phyloP scores from a whole-genome alignment of 2,797 vertebrate species.

The Urophycis tenuis region DNA sequence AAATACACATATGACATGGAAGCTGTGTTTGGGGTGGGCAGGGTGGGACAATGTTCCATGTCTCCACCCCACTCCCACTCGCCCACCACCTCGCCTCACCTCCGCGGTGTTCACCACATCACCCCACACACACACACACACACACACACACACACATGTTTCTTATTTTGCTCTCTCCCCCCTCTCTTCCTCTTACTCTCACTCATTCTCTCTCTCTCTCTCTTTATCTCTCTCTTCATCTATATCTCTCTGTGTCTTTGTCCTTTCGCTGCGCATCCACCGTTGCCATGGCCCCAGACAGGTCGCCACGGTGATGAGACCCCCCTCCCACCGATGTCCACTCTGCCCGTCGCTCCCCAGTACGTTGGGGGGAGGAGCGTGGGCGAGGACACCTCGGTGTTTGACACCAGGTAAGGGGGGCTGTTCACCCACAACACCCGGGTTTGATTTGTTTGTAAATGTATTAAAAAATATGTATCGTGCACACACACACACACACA shows the following conservation, averaged over 20 bases:
- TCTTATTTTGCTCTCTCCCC: background rate
- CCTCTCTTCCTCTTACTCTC: background rate
- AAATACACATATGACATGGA: background rate
- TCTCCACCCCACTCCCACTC: background rate
- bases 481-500: no score
- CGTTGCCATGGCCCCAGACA: conserved; percentile 67
- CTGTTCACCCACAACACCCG: conserved; percentile 29
- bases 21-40: background rate
- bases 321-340: conserved; percentile 43
- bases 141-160: background rate
- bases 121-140: background rate
- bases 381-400: conserved; percentile 63
- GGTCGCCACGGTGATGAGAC: conserved; percentile 47
- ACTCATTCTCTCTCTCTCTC: conserved; percentile 7
- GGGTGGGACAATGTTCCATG: background rate
- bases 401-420: conserved; percentile 66
- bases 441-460: conserved; percentile 22
- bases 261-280: conserved; percentile 54
- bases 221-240: conserved; percentile 13
- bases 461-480: no score
- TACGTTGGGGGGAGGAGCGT: background rate
- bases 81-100: background rate
- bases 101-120: background rate
- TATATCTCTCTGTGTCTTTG: conserved; percentile 37
- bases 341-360: conserved; percentile 52